These are phyloP conservation scores for Brenthis hecate DNA, from an alignment of 2,888 invertebrate species.

Conservation along the genomic window DNA sequence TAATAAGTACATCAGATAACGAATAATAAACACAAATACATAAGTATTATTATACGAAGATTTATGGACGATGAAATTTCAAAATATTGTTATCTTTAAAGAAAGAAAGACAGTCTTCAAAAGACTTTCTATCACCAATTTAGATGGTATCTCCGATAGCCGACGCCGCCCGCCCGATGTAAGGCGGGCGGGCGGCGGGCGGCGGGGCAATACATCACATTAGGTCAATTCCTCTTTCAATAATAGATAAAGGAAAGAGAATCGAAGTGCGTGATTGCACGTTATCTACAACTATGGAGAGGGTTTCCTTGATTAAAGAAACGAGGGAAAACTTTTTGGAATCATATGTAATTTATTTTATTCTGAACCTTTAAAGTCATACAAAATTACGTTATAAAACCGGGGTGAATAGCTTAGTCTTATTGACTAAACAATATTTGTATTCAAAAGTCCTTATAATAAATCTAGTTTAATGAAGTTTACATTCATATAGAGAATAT, in stretches of 20 bases:
- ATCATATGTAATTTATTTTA: too few species aligned
- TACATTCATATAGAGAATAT: too few species aligned
- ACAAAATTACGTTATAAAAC: too few species aligned
- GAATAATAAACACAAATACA: not conserved
- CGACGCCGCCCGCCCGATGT: not conserved
- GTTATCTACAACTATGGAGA: not conserved
- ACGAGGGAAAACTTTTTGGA: too few species aligned
- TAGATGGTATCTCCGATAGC: constrained; percentile 1
- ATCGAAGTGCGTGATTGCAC: not conserved
- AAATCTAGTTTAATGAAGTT: too few species aligned
- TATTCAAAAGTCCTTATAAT: too few species aligned
- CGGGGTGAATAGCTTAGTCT: too few species aligned
- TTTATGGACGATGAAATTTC: too few species aligned
- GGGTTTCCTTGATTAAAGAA: not conserved
- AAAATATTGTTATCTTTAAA: not conserved
- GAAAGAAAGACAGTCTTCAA: not conserved
- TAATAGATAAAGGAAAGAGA: constrained; percentile 4
- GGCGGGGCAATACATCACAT: not conserved
- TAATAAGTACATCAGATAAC: too few species aligned
- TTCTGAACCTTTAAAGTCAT: too few species aligned
- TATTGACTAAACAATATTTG: too few species aligned
- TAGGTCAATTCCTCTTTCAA: constrained; percentile 2
- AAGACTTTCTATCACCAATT: not conserved
- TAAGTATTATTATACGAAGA: not conserved
- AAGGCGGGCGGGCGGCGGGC: not conserved